Evolutionary conservation across 2,113 vertebrate species (phyloP), one percentile per base, ranked within the genome.

Genomic region (Muntiacus reevesi): DNA sequence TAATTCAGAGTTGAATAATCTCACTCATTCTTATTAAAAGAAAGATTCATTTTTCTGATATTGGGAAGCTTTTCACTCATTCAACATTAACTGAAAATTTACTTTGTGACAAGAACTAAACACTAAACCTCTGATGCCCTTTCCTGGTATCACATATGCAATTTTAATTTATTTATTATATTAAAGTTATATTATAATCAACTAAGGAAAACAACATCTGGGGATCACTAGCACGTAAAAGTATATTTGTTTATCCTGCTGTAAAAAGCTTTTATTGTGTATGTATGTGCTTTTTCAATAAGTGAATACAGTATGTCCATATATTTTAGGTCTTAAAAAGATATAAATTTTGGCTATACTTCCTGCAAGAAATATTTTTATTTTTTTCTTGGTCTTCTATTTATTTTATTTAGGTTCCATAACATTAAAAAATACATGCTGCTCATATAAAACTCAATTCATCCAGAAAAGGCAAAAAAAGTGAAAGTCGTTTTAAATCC

Each of bases 391-490:
- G 43, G 23, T 62, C 13, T 97, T 89, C n/a, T 67, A 47, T 60
- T 91, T 85, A 55, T 91, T 84, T 95, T 91, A 87, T 74, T 64
- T 76, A 64, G 47, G 59, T 76, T 76, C 15, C 60, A 36, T 43
- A 93, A 59, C 50, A 93, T 89, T 83, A 86, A 89, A 95, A 94
- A 83, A 67, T 25, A 33, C 8, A 90, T 60, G 33, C 30, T 86
- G 40, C 40, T 89, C 82, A 7, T 74, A 81, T 21, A 86, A 95
- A 94, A 95, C 94, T 97, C 21, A 93, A 40, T 40, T 89, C 19
- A 89, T 86, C 78, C 33, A 60, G 78, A 93, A 89, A 94, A 87
- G 93, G 10, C 9, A 52, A 85, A 81, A 93, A 82, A 86, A 95
- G 3, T 82, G 52, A 55, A 93, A 91, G 43, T 84, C 23, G 6